These are phyloP conservation scores for Microtus oregoni DNA, from an alignment of 2,113 vertebrate species.

Conservation along the genomic window DNA sequence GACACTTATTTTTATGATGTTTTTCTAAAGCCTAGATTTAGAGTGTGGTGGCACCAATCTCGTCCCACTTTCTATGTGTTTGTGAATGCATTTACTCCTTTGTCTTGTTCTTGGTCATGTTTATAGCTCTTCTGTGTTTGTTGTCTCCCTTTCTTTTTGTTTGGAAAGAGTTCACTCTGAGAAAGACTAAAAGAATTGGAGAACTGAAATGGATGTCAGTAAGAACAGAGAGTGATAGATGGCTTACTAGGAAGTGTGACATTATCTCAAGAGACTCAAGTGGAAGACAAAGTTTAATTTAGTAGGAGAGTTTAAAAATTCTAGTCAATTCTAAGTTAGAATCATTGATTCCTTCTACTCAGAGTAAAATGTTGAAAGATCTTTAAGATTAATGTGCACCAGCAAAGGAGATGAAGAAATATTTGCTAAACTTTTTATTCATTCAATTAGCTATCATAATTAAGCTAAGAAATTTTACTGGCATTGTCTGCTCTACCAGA, in stretches of 20 bases:
- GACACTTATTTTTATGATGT: neutral
- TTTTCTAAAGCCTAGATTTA: slow-evolving; percentile 47
- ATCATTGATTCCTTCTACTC: neutral
- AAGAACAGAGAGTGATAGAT: neutral
- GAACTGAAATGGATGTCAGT: neutral
- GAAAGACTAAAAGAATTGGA: neutral
- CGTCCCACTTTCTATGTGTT: neutral
- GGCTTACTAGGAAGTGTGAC: neutral
- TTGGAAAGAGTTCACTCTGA: slow-evolving; percentile 28
- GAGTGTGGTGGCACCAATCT: neutral
- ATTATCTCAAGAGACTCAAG: neutral
- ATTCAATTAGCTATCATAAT: slow-evolving; percentile 1
- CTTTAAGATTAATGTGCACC: neutral
- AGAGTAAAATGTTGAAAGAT: neutral
- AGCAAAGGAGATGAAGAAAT: slow-evolving; percentile 14
- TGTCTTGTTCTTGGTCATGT: neutral
- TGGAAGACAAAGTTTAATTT: slow-evolving; percentile 38
- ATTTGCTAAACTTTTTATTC: neutral
- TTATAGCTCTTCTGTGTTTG: neutral
- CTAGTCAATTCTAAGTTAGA: neutral
- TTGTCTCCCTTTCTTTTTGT: neutral
- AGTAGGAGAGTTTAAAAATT: slow-evolving; percentile 12
- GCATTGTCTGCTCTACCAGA: neutral
- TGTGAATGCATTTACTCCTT: neutral
- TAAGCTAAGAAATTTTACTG: neutral